Percentiles rank a stretch among this genome's conserved stretches.
Conservation (phyloP, 1,140 invertebrate species). For the Ladona fulva region DNA sequence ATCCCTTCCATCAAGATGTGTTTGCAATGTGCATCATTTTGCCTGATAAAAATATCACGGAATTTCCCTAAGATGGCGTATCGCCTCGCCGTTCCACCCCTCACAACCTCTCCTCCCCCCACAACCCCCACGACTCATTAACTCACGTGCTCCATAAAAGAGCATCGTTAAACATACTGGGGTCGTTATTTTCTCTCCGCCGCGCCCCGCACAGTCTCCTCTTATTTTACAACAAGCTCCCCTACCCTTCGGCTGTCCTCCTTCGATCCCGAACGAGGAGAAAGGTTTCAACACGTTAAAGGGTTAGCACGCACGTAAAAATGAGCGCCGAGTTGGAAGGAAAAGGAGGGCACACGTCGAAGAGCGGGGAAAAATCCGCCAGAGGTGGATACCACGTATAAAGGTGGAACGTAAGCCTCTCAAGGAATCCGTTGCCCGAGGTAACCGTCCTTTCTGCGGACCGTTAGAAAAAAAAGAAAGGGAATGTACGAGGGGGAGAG, state of each 20-base stretch:
- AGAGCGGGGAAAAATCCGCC: background rate
- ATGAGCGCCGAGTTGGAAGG: background rate
- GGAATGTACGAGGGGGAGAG: background rate
- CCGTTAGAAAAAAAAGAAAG: background rate
- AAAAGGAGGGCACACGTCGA: background rate
- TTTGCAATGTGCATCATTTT: too few relatives aligned
- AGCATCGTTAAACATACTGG: background rate
- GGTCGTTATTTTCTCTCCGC: background rate
- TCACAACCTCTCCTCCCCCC: background rate
- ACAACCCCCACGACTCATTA: background rate
- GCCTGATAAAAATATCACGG: too few relatives aligned
- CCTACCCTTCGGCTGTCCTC: background rate
- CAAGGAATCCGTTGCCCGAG: background rate
- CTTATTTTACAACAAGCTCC: background rate
- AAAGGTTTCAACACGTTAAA: too few relatives aligned
- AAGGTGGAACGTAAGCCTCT: background rate
- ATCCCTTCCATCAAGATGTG: too few relatives aligned
- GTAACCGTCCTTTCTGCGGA: background rate
- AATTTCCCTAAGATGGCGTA: too few relatives aligned
- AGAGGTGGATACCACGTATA: background rate
- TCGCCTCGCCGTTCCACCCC: background rate
- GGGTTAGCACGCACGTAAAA: background rate
- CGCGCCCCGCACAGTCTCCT: background rate
- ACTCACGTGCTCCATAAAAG: background rate
- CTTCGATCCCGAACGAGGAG: background rate